These are phyloP conservation scores for Phylloscopus collybita DNA, from an alignment of 2,797 vertebrate genomes.

Conservation along the genomic window DNA sequence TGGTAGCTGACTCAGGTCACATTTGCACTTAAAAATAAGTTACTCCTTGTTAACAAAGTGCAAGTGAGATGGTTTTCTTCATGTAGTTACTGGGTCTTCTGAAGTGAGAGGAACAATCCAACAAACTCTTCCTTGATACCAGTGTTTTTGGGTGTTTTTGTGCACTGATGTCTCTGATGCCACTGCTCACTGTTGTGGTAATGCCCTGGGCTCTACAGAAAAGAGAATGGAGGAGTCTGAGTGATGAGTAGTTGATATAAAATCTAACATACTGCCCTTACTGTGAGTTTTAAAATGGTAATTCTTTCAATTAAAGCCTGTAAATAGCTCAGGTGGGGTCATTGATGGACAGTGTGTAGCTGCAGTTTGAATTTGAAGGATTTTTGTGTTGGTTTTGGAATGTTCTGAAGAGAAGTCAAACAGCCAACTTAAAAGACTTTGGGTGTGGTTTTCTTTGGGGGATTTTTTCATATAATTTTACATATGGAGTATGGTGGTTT, in stretches of 20 bases:
- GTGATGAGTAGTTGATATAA: too few species aligned
- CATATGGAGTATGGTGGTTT: rapidly evolving
- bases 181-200: too few species aligned
- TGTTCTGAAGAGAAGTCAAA: not conserved
- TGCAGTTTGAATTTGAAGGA: not conserved
- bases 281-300: too few species aligned
- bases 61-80: not conserved
- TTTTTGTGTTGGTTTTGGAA: not conserved
- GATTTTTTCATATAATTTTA: rapidly evolving
- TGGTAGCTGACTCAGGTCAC: not conserved
- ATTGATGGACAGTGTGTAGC: not conserved
- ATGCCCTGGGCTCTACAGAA: too few species aligned
- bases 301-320: not conserved
- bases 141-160: too few species aligned
- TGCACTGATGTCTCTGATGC: too few species aligned
- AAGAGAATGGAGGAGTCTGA: too few species aligned
- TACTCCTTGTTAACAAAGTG: not conserved
- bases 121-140: too few species aligned
- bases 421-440: not conserved
- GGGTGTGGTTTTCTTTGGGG: not conserved
- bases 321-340: not conserved
- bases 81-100: not conserved
- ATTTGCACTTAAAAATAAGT: not conserved
- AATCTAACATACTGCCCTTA: too few species aligned
- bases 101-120: too few species aligned